Evolutionary conservation across 2,888 invertebrate species (phyloP), one percentile per base, ranked within the genome.

Genomic region (Drosophila nigritarsus): DNA sequence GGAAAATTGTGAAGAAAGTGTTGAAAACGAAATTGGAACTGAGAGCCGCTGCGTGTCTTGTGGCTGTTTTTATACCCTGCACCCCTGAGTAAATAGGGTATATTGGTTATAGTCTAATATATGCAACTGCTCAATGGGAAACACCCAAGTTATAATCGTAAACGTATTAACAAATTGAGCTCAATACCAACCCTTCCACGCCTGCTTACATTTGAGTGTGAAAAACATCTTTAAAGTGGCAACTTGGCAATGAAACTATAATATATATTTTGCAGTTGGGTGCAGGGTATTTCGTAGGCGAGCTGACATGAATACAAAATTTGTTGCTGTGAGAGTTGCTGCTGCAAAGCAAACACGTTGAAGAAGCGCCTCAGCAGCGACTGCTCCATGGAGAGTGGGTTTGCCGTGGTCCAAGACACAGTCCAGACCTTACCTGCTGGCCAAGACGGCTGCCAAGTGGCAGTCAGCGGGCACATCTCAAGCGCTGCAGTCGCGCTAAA

Each of bases 1-100:
- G 87, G 89, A 90, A 78, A 89, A 86, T 90, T 84, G 80, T 80
- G 82, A 90, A 84, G 89, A 91, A 90, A 90, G 90, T 90, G 89
- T 85, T 85, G 82, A 90, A 90, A 89, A 87, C 83, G 89, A 87
- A 89, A 87, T 83, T 87, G 88, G 82, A 77, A 85, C 88, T 83
- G 86, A 81, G 83, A 86, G 89, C 61, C 59, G 86, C 58, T 55
- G 77, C 51, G 71, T 40, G 55, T 38, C n/a, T 20, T 15, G 24
- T 45, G n/a, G 30, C 27, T 54, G 54, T 27, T 36, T 18, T n/a
- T 24, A 45, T 45, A 45, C 45, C 45, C 45, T 8, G 20, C 45
- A 1, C 24, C 4, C 24, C 15, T 15, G 15, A 24, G 15, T 8
- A 24, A 15, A 24, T 8, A 15, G 45, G 45, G 45, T 8, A 15